Base-by-base conservation (phyloP, 2,797 vertebrate genomes). In the Pelochelys cantorii region DNA sequence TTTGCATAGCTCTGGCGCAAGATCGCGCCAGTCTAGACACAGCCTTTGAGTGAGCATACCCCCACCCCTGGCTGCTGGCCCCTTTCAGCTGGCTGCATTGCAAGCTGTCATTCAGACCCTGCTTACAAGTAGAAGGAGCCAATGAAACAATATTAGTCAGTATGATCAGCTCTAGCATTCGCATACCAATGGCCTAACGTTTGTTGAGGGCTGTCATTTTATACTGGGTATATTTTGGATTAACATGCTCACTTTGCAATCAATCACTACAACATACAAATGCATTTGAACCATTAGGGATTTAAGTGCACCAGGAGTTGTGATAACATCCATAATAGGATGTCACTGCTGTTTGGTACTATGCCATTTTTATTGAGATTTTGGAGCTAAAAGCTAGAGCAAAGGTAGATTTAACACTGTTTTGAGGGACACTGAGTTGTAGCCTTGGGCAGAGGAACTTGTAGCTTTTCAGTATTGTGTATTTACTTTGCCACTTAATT, bases 401-500 rank as follows among this genome's bases (percentile, higher is more conserved):
- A 56, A 78, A 84, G 34, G 29, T 65, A 90, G 88, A 6, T n/a
- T 88, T 80, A 71, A 7, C 3, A 17, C 48, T 65, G 25, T 79
- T 86, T 80, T 60, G 52, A 94, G 87, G 60, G 60, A 88, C 42
- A 52, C 74, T 7, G 42, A 90, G 80, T 55, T 89, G 74, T 23
- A 93, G 82, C 80, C 91, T 93, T 84, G 23, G 65, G 86, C 57
- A 87, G 13, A 13, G 79, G 34, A 86, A 68, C 37, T n/a, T 78
- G 37, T 42, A 84, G 53, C n/a, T 92, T 84, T 85, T 37, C 53
- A 83, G 10, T 34, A 48, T 74, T 87, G n/a, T 91, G 91, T 93
- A 52, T 93, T 92, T 93, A 90, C 71, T 86, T 94, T 87, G 13
- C 54, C 88, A 87, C 56, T 56, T 37, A 22, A 77, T 62, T 93